These are phyloP conservation scores for Dolichoris vasculosae DNA, from an alignment of 1,140 invertebrate species.

Conservation along the genomic window DNA sequence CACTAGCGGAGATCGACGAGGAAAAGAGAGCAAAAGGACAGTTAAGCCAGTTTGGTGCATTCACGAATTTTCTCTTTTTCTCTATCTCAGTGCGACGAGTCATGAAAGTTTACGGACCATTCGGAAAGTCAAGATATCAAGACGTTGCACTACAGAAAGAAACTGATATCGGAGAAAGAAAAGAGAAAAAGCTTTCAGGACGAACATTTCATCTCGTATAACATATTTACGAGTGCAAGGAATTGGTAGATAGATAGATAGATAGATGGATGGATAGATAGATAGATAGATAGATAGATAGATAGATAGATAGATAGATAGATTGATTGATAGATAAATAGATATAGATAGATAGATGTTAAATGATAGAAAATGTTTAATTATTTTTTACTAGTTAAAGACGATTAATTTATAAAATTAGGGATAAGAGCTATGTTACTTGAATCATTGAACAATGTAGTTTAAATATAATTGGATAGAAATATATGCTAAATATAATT, in stretches of 20 bases:
- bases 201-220: constrained; percentile 41
- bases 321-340: not conserved
- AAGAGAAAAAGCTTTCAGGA: constrained; percentile 38
- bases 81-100: constrained; percentile 34
- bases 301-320: not conserved
- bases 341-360: constrained; percentile 1
- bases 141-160: not conserved
- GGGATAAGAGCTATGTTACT: no score
- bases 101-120: constrained; percentile 53
- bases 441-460: no score
- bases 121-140: constrained; percentile 44
- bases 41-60: not conserved
- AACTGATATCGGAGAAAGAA: constrained; percentile 22
- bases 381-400: no score
- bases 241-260: constrained; percentile 10
- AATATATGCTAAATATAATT: no score
- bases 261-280: not conserved
- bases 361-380: not conserved
- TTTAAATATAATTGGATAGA: no score
- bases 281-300: not conserved
- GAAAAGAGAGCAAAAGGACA: not conserved
- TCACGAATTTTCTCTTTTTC: constrained; percentile 15
- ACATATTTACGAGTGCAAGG: constrained; percentile 49
- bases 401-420: no score
- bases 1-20: not conserved